Conservation (phyloP, 2,797 vertebrate genomes). For the Enteromius fasciolatus region DNA sequence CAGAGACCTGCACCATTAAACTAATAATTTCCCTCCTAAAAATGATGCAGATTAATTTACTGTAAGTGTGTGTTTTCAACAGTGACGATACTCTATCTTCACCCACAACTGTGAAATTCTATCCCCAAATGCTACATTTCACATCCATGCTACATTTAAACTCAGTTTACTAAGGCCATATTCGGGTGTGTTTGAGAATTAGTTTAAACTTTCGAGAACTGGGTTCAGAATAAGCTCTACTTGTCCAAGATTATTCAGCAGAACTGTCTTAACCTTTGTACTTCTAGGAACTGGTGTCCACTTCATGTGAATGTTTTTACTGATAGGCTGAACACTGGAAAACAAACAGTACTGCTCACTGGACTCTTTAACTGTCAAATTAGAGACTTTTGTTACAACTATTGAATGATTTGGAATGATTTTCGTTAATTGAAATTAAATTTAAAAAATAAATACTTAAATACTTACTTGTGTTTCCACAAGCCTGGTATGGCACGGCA, state of each 20-base stretch:
- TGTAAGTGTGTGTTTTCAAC: background rate
- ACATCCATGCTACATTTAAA: slow-evolving; percentile 18
- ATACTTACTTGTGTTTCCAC: too few species aligned
- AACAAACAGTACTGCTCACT: background rate
- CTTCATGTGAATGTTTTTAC: background rate
- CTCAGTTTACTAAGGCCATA: background rate
- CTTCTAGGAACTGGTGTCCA: background rate
- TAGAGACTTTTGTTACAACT: too few species aligned
- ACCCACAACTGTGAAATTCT: slow-evolving; percentile 38
- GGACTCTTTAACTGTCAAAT: too few species aligned
- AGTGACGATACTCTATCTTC: background rate
- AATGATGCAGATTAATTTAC: background rate
- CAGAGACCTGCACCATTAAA: background rate
- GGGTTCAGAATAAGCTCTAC: background rate
- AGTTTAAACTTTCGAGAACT: background rate
- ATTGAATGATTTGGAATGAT: too few species aligned
- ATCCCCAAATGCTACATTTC: slow-evolving; percentile 38
- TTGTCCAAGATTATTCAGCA: background rate
- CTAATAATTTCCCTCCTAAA: background rate
- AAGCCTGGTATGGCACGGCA: too few species aligned
- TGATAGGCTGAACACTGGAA: background rate
- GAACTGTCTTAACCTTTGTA: background rate
- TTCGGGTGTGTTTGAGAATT: background rate
- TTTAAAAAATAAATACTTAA: too few species aligned
- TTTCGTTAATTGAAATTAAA: too few species aligned